Evolutionary conservation across 2,888 invertebrate genomes (phyloP), one percentile per base, ranked within the genome.

Genomic region (Brachyopa scutellaris): DNA sequence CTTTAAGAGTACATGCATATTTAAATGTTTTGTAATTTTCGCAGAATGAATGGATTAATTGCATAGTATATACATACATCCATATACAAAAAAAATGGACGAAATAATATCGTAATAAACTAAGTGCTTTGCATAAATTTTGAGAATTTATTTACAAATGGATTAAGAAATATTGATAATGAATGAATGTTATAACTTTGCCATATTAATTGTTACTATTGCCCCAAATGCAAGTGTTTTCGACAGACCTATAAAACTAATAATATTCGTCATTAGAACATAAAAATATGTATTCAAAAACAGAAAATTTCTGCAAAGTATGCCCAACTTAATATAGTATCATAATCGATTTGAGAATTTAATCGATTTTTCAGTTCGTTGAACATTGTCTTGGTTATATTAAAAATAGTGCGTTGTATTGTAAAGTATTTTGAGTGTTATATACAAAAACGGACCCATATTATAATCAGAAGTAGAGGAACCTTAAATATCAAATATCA

Each of bases 241-340:
- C n/a, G n/a, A n/a, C n/a, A n/a, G n/a, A n/a, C n/a, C n/a, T n/a
- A n/a, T n/a, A n/a, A n/a, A n/a, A n/a, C n/a, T n/a, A n/a, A n/a
- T 8, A 55, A 15, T 38, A 38, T 55, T 36, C 55, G 55, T 55
- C 55, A 55, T 55, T 38, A 55, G 4, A 49, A 23, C 55, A n/a
- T n/a, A n/a, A n/a, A n/a, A n/a, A 55, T 57, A 57, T 26, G 38
- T 55, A 38, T 38, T 33, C 17, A 38, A 21, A 11, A 55, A 23
- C 11, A 5, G 13, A 19, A 6, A 23, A n/a, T n/a, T n/a, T n/a
- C n/a, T n/a, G n/a, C n/a, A n/a, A n/a, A n/a, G n/a, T n/a, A n/a
- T n/a, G n/a, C n/a, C n/a, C n/a, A n/a, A n/a, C n/a, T n/a, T n/a
- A n/a, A n/a, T n/a, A n/a, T n/a, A n/a, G n/a, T n/a, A n/a, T n/a